phyloP scores from a whole-genome alignment of 2,888 invertebrate species.

The Dicroscelio sp. region DNA sequence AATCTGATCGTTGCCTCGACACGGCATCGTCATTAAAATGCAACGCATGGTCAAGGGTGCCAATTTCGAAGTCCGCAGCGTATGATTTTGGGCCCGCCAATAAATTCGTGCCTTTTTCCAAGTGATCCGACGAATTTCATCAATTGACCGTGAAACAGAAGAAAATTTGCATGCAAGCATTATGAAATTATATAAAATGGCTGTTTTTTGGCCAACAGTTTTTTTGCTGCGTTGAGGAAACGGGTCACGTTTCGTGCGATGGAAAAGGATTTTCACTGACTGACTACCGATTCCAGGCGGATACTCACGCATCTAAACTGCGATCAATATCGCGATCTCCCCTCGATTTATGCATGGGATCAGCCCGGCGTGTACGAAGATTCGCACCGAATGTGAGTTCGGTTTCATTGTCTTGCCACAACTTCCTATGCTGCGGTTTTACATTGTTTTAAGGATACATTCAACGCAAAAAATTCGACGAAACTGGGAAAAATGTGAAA shows the following conservation, averaged over 20 bases:
- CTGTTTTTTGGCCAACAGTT: not conserved
- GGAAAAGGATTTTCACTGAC: constrained; percentile 37
- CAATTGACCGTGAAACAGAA: constrained; percentile 81
- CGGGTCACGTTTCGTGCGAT: not conserved
- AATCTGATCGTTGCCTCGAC: constrained; percentile 69
- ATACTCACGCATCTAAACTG: constrained; percentile 19
- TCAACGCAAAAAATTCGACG: too few relatives aligned
- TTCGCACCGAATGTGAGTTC: constrained; percentile 40
- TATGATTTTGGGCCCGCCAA: constrained; percentile 59
- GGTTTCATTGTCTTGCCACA: constrained; percentile 51
- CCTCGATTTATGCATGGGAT: constrained; percentile 48
- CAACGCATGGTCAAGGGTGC: constrained; percentile 63
- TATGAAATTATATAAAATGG: not conserved
- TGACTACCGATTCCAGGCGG: constrained; percentile 25
- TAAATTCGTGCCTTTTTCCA: constrained; percentile 58
- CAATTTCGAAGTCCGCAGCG: constrained; percentile 64
- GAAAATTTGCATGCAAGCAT: constrained; percentile 34
- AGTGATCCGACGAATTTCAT: constrained; percentile 74
- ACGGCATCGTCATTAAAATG: constrained; percentile 69
- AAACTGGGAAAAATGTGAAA: too few relatives aligned
- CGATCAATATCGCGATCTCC: constrained; percentile 55
- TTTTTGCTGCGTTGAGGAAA: not conserved
- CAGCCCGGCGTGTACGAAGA: constrained; percentile 22
- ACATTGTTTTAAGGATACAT: not conserved
- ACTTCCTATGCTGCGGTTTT: constrained; percentile 32